phyloP scores from a whole-genome alignment of 92 coral and sea anemone genomes.

The Paramuricea clavata region DNA sequence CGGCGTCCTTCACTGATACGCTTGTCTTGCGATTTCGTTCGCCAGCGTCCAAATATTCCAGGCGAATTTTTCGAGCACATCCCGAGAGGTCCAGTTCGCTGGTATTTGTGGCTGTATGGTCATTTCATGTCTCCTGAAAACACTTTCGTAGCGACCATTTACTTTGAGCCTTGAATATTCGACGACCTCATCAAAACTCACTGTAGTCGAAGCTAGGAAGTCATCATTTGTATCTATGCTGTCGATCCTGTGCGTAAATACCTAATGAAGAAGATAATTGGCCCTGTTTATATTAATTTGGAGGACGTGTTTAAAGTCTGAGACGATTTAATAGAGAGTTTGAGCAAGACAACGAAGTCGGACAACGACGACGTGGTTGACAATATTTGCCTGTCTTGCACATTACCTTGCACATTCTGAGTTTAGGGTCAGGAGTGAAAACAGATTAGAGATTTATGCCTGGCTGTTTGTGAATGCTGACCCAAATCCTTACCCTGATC shows the following conservation, averaged over 20 bases:
- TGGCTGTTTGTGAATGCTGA: no score
- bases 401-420: no score
- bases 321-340: no score
- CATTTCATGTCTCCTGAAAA: slow-evolving; percentile 83
- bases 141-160: slow-evolving; percentile 79
- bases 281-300: no score
- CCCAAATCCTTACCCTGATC: no score
- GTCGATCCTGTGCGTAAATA: not conserved
- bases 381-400: no score
- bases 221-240: not conserved
- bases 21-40: slow-evolving; percentile 51
- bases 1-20: slow-evolving; percentile 31
- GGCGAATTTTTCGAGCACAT: slow-evolving; percentile 70
- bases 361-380: no score
- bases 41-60: slow-evolving; percentile 82
- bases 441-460: no score
- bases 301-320: not conserved
- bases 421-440: no score
- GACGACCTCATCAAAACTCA: slow-evolving; percentile 76
- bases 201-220: slow-evolving; percentile 26
- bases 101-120: slow-evolving; percentile 75
- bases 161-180: slow-evolving; percentile 92
- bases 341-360: no score
- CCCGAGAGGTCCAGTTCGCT: slow-evolving; percentile 72
- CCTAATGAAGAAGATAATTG: not conserved